These are phyloP conservation scores for Aplocera efformata DNA, from an alignment of 2,888 invertebrate genomes.

Conservation along the genomic window DNA sequence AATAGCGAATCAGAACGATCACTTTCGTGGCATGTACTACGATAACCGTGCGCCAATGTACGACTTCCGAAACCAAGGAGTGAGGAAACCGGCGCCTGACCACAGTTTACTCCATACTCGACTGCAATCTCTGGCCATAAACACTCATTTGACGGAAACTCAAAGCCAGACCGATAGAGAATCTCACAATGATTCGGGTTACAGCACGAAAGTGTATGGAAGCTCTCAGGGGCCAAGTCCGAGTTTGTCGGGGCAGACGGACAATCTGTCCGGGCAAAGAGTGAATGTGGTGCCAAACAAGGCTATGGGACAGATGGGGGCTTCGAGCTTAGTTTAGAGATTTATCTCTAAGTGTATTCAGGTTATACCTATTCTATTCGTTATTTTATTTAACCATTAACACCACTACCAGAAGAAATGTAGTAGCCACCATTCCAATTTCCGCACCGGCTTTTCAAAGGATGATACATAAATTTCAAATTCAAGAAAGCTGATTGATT, in stretches of 20 bases:
- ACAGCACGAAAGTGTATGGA: slow-evolving; percentile 90
- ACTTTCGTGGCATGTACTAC: slow-evolving; percentile 65
- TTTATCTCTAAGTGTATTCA: not conserved
- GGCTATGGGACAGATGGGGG: slow-evolving; percentile 71
- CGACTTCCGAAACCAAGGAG: slow-evolving; percentile 40
- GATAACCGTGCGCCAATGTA: slow-evolving; percentile 60
- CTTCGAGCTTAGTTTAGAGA: slow-evolving; percentile 83
- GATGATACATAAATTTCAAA: too few species aligned
- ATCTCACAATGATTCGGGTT: slow-evolving; percentile 91
- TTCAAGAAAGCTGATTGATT: too few species aligned
- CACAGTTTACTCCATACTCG: slow-evolving; percentile 69
- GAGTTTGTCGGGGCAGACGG: slow-evolving; percentile 82
- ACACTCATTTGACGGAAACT: slow-evolving; percentile 70
- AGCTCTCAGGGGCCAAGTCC: slow-evolving; percentile 90
- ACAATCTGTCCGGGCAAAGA: slow-evolving; percentile 59
- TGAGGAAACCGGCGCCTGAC: slow-evolving; percentile 60
- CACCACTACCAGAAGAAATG: too few species aligned
- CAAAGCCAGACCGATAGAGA: slow-evolving; percentile 81
- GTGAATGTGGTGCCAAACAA: slow-evolving; percentile 54
- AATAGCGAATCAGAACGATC: slow-evolving; percentile 68
- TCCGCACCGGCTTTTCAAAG: too few species aligned
- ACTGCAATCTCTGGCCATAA: slow-evolving; percentile 71
- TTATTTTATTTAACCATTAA: too few species aligned
- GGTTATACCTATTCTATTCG: too few species aligned
- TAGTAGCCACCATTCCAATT: too few species aligned